Evolutionary conservation across 1,140 invertebrate genomes (phyloP).

Genomic region (Agrypnia vestita): DNA sequence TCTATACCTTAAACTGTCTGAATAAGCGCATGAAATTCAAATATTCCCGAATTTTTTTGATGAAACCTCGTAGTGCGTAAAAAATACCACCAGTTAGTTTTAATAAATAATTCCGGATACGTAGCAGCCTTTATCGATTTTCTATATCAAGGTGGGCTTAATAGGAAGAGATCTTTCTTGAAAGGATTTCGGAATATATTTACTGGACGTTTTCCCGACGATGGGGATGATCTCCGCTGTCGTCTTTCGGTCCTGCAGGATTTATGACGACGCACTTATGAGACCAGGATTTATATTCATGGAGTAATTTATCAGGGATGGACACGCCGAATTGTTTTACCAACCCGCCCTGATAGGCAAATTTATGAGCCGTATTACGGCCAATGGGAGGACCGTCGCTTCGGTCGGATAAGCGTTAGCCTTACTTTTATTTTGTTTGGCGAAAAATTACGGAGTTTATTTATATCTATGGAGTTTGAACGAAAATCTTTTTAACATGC

Average conservation of each 20-base stretch:
- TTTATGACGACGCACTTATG: constrained; percentile 33
- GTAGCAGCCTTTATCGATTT: background rate
- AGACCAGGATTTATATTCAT: constrained; percentile 37
- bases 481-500: no score
- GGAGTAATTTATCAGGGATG: constrained; percentile 36
- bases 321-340: constrained; percentile 42
- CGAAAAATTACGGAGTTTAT: background rate
- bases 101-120: no score
- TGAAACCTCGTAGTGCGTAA: no score
- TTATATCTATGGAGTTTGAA: no score
- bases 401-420: constrained; percentile 14
- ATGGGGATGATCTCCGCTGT: constrained; percentile 34
- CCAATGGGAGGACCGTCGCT: background rate
- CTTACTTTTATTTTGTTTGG: constrained; percentile 5
- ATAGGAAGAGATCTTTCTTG: background rate
- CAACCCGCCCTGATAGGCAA: constrained; percentile 42
- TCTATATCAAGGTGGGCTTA: background rate
- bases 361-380: constrained; percentile 44
- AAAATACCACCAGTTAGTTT: no score
- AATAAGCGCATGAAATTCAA: no score
- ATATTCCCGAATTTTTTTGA: no score
- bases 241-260: constrained; percentile 6
- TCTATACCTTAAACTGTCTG: no score
- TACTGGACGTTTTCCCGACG: background rate
- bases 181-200: background rate